Base-by-base conservation (phyloP, 2,888 invertebrate species). In the Maniola hyperantus region DNA sequence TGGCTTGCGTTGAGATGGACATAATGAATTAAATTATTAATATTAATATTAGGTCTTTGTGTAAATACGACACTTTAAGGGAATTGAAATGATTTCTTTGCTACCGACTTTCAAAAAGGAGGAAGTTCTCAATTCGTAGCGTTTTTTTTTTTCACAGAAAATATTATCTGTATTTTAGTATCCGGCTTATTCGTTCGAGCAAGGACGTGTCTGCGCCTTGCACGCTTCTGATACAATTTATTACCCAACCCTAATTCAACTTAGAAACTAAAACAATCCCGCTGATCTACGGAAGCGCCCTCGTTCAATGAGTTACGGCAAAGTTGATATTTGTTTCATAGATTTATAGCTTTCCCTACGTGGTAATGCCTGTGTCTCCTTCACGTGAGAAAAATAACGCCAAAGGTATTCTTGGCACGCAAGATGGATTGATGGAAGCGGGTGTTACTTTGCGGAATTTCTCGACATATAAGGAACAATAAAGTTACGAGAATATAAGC, bases 201-300 rank as follows among this genome's bases (percentile, higher is more conserved):
- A 50, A 51, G 61, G n/a, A 68, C 68, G 55, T 66, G 60, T 46
- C 15, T 46, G 34, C 76, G 74, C 77, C 74, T 64, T 74, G 73
- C 76, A 74, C 75, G 72, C 74, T 60, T 74, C 72, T 60, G 72
- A 68, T 72, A 74, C 76, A 79, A 83, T 83, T 84, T 83, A 83
- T 83, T 71, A 77, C 78, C 76, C 71, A 71, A 70, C 76, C 77
- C 75, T 73, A 80, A 78, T 80, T 78, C 74, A 79, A 79, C 76
- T 81, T 77, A 73, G 74, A 70, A 76, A 75, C 76, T 73, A 73
- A 75, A 79, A 80, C 77, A 78, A 79, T 79, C 79, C 74, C 70
- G 71, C 67, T 71, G 72, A 81, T 77, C 76, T 74, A 74, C 76
- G 75, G 76, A 79, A 76, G 75, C 74, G 77, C 76, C 67, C 60